These are phyloP conservation scores for Lucilia cuprina DNA, from an alignment of 1,140 invertebrate species.

Conservation along the genomic window DNA sequence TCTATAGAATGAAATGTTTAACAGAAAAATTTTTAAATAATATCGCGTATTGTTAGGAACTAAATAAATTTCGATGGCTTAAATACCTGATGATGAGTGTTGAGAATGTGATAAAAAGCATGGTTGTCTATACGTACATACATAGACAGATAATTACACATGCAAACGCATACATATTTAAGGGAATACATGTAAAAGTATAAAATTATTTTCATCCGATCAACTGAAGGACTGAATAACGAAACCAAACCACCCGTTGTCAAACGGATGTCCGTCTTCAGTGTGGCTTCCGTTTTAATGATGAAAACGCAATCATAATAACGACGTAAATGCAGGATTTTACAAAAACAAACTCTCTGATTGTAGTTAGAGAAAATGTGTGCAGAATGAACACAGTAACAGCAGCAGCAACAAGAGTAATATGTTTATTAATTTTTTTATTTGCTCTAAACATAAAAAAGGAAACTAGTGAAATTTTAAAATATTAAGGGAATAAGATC, in stretches of 20 bases:
- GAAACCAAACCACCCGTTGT: constrained; percentile 35
- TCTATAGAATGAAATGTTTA: background rate
- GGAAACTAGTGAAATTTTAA: too few species aligned
- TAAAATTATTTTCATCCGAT: background rate
- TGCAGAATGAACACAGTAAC: constrained; percentile 18
- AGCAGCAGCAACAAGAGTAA: constrained; percentile 20
- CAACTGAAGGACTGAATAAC: background rate
- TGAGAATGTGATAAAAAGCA: constrained; percentile 22
- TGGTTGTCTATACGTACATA: background rate
- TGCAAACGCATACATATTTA: background rate
- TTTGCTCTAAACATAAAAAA: too few species aligned
- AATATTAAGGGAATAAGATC: too few species aligned
- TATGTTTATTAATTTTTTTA: too few species aligned
- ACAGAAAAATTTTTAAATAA: background rate
- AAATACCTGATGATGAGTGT: constrained; percentile 31
- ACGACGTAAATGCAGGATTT: background rate
- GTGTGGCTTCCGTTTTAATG: constrained; percentile 30
- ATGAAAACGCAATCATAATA: constrained; percentile 26
- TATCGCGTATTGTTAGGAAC: background rate
- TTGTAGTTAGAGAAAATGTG: background rate
- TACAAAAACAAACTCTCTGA: background rate
- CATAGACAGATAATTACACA: too few species aligned
- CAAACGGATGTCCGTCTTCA: constrained; percentile 39
- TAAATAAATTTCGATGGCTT: background rate
- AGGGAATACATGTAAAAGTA: background rate